These are phyloP conservation scores for Zelostemma sp. DNA, from an alignment of 1,140 invertebrate species.

Conservation along the genomic window DNA sequence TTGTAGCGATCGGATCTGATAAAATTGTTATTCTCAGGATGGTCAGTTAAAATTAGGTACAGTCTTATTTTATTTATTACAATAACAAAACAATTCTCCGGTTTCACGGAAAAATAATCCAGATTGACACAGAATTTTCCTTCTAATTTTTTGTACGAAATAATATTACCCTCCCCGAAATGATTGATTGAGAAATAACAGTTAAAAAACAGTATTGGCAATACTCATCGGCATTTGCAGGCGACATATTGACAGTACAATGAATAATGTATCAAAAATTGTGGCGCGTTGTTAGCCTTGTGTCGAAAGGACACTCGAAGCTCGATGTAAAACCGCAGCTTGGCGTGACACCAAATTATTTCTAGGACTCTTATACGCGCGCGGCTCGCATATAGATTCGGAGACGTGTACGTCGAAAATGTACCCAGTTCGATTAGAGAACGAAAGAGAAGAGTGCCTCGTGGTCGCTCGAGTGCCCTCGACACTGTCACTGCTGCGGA, in stretches of 20 bases:
- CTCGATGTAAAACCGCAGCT: slow-evolving; percentile 65
- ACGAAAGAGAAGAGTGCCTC: slow-evolving; percentile 49
- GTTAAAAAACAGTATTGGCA: background rate
- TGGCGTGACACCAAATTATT: slow-evolving; percentile 63
- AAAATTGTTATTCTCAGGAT: no score
- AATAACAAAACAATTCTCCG: no score
- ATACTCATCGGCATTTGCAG: slow-evolving; percentile 2
- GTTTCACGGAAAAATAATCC: no score
- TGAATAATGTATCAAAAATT: slow-evolving; percentile 14
- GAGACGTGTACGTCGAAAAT: slow-evolving; percentile 28
- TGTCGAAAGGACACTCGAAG: slow-evolving; percentile 45
- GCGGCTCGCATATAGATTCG: slow-evolving; percentile 26
- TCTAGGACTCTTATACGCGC: slow-evolving; percentile 49
- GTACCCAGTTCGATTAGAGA: slow-evolving; percentile 30
- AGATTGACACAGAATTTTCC: no score
- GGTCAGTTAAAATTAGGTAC: no score
- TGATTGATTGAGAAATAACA: background rate
- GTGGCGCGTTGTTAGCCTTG: slow-evolving; percentile 6
- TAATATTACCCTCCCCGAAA: no score
- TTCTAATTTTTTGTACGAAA: no score
- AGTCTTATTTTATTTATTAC: no score
- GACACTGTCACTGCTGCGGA: slow-evolving; percentile 56
- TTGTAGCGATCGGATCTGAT: no score
- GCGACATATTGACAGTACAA: slow-evolving; percentile 3
- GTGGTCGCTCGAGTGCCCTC: slow-evolving; percentile 60